Percentiles rank a stretch among this genome's conserved stretches.
phyloP scores from a whole-genome alignment of 2,113 vertebrate genomes.

The Phalacrocorax pelagicus region DNA sequence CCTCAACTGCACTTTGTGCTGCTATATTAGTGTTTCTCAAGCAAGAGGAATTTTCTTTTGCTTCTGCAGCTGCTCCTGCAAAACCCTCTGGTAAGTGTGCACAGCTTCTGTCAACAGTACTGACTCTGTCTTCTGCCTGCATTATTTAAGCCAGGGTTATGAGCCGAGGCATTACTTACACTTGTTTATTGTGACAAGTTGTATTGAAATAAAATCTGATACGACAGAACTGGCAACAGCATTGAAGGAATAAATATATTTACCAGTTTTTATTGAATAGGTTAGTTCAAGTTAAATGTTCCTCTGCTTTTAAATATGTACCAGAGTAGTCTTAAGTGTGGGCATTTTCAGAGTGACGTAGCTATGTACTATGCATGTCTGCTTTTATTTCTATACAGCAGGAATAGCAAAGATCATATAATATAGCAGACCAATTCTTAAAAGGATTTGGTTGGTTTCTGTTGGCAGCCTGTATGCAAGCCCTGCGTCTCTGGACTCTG shows the following conservation, averaged over 20 bases:
- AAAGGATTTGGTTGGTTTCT: slow-evolving; percentile 62
- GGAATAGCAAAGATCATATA: slow-evolving; percentile 2
- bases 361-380: background rate
- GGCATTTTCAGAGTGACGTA: background rate
- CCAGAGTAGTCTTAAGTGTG: background rate
- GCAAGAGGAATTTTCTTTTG: slow-evolving; percentile 86
- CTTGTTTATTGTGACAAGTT: background rate
- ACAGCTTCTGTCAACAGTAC: background rate
- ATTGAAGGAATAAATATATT: background rate
- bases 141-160: background rate
- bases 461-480: slow-evolving; percentile 68
- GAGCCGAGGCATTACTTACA: background rate
- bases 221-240: background rate
- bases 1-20: slow-evolving; percentile 71
- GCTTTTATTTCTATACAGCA: slow-evolving; percentile 4
- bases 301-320: background rate
- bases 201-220: background rate
- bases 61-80: slow-evolving; percentile 61
- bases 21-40: slow-evolving; percentile 84
- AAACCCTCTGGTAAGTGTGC: slow-evolving; percentile 73
- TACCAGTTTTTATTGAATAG: background rate
- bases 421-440: slow-evolving; percentile 48
- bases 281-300: background rate
- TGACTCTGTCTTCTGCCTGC: background rate
- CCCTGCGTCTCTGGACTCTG: slow-evolving; percentile 60